Evolutionary conservation across 2,888 invertebrate species (phyloP), one percentile per base, ranked within the genome.

Genomic region (Parnassius mnemosyne): DNA sequence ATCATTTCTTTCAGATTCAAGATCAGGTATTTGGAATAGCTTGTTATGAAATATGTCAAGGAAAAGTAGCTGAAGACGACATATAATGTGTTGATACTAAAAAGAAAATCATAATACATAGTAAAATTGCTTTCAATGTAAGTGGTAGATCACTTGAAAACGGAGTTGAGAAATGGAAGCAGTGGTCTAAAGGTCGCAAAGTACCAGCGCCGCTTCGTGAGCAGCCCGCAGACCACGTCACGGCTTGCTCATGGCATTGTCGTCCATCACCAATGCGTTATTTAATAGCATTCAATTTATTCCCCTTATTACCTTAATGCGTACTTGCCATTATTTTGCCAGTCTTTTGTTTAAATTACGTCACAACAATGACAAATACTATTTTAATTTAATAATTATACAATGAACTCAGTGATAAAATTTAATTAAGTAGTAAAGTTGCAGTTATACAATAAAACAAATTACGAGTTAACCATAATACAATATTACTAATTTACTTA

Each of bases 401-500:
- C 53, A 49, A 47, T 60, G 41, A 42, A 49, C 49, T 60, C n/a
- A 13, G 9, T 11, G 41, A 53, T 59, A 25, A 47, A 9, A 47
- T 3, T 34, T 3, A 47, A 34, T 59, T 53, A 47, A 53, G 25
- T 25, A 25, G 25, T 25, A 25, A 3, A 25, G 0, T 25, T 25
- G 25, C 25, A 25, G 25, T 25, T 25, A 5, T 25, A 25, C 25
- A 25, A 25, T 25, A 25, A 25, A 3, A 25, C 25, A 25, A 3
- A 25, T 25, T 25, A 25, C 5, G 25, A 25, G 25, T 25, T 25
- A 5, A 25, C 25, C 25, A 25, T 25, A 25, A 25, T 1, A 16
- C 16, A 16, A 16, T 16, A 16, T 1, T 25, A 49, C 44, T 57
- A 57, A 57, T 57, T 43, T 53, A 57, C 53, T 62, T 43, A 62